A percentile compares a stretch with the other conserved stretches of the same genome.
Evolutionary conservation across 2,797 vertebrate genomes (phyloP).

Genomic region (Gobionotothen gibberifrons): DNA sequence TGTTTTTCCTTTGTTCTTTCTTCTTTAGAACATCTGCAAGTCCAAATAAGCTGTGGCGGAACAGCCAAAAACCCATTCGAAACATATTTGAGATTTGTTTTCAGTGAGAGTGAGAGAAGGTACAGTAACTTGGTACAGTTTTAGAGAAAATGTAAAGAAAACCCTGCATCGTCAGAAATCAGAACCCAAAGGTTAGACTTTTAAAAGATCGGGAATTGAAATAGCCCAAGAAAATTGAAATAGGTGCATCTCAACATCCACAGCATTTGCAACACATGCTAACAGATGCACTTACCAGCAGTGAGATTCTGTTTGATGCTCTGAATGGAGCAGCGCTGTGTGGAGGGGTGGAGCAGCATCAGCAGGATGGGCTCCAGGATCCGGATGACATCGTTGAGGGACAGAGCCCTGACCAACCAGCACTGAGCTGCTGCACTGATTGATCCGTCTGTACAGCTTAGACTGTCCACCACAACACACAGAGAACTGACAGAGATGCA

Average conservation of each 20-base stretch:
- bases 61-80: no score
- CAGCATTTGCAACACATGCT: not conserved
- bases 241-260: not conserved
- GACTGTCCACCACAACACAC: conserved; percentile 95
- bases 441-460: conserved; percentile 91
- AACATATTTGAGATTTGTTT: no score
- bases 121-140: no score
- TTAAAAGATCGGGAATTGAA: no score
- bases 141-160: no score
- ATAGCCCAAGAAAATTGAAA: no score
- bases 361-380: conserved; percentile 95
- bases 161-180: no score
- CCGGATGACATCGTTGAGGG: conserved; percentile 91
- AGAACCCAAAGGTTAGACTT: no score
- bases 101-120: no score
- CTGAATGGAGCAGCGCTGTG: conserved; percentile 91
- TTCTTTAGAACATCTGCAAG: no score
- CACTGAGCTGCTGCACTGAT: conserved; percentile 92
- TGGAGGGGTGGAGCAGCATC: conserved; percentile 93
- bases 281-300: conserved; percentile 80
- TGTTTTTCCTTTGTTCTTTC: no score
- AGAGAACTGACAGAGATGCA: conserved; percentile 86
- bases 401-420: conserved; percentile 94
- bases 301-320: conserved; percentile 87
- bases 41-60: no score